phyloP scores from a whole-genome alignment of 2,797 vertebrate genomes.

The Capromys pilorides region DNA sequence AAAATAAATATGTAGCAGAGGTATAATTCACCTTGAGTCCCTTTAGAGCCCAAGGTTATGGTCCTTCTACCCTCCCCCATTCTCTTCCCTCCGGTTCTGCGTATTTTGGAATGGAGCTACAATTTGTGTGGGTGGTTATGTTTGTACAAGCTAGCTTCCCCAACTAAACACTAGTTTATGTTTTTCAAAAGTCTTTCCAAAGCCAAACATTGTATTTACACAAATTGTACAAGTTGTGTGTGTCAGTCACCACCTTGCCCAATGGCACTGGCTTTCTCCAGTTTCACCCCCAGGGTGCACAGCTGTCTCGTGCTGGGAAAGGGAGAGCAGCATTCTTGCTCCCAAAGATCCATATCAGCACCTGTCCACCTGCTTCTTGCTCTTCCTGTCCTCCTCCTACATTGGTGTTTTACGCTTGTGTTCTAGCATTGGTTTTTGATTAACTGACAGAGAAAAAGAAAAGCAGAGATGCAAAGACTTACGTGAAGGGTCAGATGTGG shows the following conservation, averaged over 20 bases:
- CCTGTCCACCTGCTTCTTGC: background rate
- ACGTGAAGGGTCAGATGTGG: background rate
- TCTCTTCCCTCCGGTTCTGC: background rate
- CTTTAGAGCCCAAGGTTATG: background rate
- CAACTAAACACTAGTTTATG: slow-evolving; percentile 35
- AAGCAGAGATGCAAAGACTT: background rate
- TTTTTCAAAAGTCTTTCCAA: slow-evolving; percentile 57
- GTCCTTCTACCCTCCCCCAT: background rate
- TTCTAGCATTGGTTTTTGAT: background rate
- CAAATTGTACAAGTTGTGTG: slow-evolving; percentile 8
- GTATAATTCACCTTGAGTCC: background rate
- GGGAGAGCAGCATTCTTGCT: background rate
- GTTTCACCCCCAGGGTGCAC: background rate
- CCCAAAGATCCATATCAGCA: background rate
- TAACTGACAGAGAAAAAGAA: background rate
- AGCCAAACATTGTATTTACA: slow-evolving; percentile 46
- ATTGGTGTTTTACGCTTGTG: background rate
- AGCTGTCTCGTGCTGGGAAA: background rate
- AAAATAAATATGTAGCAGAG: background rate
- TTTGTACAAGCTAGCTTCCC: slow-evolving; percentile 26
- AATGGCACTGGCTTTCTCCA: background rate
- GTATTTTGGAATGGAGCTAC: slow-evolving; percentile 32
- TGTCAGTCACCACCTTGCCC: background rate
- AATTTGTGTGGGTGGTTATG: background rate
- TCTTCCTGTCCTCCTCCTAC: background rate